These are phyloP conservation scores for Andrena bicolor DNA, from an alignment of 2,888 invertebrate species.

Conservation along the genomic window DNA sequence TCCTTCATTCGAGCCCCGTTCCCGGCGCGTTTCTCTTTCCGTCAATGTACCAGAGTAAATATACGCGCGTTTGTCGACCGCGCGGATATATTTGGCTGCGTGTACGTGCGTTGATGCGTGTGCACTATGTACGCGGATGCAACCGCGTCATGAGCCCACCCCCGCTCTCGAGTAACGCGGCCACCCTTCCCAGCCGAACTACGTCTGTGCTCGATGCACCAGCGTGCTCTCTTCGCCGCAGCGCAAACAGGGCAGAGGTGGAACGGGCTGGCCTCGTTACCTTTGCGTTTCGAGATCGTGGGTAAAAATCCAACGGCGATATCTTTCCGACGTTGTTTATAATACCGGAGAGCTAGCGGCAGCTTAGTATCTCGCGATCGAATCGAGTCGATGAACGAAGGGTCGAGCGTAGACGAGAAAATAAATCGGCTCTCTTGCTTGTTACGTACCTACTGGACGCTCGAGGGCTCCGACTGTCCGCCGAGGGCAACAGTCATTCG, in stretches of 20 bases:
- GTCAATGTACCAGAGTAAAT: slow-evolving; percentile 43
- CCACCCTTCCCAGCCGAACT: neutral
- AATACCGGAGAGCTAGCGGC: too few relatives aligned
- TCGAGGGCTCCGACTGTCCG: slow-evolving; percentile 27
- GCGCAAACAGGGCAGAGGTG: too few relatives aligned
- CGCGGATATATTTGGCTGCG: slow-evolving; percentile 46
- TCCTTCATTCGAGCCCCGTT: slow-evolving; percentile 18
- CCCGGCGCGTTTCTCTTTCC: slow-evolving; percentile 21
- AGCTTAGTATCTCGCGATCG: slow-evolving; percentile 1
- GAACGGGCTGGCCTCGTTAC: too few relatives aligned
- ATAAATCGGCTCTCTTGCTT: slow-evolving; percentile 13
- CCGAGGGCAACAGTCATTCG: slow-evolving; percentile 37
- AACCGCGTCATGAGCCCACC: slow-evolving; percentile 13
- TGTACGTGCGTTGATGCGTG: slow-evolving; percentile 10
- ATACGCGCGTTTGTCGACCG: slow-evolving; percentile 42
- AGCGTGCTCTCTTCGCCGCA: neutral
- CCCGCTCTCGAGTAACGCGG: slow-evolving; percentile 21
- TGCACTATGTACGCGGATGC: neutral
- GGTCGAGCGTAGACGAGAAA: slow-evolving; percentile 7
- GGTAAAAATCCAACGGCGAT: too few relatives aligned
- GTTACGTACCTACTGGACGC: slow-evolving; percentile 10
- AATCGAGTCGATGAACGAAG: slow-evolving; percentile 15
- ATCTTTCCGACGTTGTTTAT: too few relatives aligned
- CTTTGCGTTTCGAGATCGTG: too few relatives aligned
- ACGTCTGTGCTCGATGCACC: neutral